phyloP scores from a whole-genome alignment of 2,888 invertebrate species.

The Tenthredo distinguenda region DNA sequence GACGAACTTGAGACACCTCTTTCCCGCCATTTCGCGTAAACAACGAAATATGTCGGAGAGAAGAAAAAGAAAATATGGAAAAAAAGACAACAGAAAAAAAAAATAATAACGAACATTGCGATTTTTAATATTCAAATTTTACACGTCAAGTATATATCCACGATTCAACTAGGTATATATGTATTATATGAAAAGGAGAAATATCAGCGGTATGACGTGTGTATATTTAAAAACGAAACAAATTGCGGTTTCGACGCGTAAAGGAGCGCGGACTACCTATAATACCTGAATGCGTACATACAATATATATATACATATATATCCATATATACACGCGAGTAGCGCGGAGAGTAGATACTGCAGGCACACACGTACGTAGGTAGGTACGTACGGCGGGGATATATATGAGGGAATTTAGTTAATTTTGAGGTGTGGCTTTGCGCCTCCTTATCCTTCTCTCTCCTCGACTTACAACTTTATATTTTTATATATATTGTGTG shows the following conservation, averaged over 20 bases:
- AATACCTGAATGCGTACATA: background rate
- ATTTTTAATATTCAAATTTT: no score
- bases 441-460: background rate
- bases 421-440: slow-evolving; percentile 45
- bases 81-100: background rate
- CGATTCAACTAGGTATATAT: no score
- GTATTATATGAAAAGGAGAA: no score
- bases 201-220: no score
- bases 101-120: background rate
- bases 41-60: background rate
- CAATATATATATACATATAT: background rate
- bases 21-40: background rate
- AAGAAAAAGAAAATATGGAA: background rate
- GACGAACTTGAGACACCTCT: no score
- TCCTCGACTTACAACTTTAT: background rate
- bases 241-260: no score
- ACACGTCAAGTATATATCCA: no score
- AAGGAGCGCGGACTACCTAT: no score
- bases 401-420: slow-evolving; percentile 12
- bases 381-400: background rate
- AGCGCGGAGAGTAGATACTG: background rate
- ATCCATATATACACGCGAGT: background rate
- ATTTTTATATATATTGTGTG: background rate
- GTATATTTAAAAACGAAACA: no score
- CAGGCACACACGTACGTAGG: no score